Evolutionary conservation across 2,113 vertebrate genomes (phyloP), one percentile per base, ranked within the genome.

Genomic region (Spilogale gracilis): DNA sequence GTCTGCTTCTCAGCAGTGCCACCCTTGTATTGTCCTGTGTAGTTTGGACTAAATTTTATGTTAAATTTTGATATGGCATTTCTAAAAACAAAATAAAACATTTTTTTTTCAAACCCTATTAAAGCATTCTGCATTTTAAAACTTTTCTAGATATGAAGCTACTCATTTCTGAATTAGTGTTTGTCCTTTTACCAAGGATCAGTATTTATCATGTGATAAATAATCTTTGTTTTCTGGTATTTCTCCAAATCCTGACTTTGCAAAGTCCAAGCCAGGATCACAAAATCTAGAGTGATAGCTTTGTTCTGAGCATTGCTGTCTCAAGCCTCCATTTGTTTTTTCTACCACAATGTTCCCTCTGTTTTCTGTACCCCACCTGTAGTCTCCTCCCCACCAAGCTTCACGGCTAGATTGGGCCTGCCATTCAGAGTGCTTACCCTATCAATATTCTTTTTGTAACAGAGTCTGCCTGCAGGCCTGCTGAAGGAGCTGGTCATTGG

Each of bases 101-200:
- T 27, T 60, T 74, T 69, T 91, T 78, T 76, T 52, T 38, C 38
- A 38, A 71, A 58, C 1, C 23, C 25, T 71, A 18, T 38, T 79
- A 71, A 60, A 67, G 30, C n/a, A 95, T 96, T 84, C 73, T 61
- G 12, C n/a, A 80, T 93, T 95, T 69, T 48, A 13, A n/a, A 60
- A 54, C 16, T 91, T 93, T 65, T 5, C 23, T 61, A 82, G 65
- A 11, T 65, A 71, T 45, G 86, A 89, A 67, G 27, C 56, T 61
- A 16, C 25, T 76, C 20, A 18, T 78, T 96, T 21, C 48, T 65
- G 63, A 94, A 58, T 88, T n/a, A 84, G 13, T 83, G 50, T 67
- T 56, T 92, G n/a, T 86, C 16, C 76, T 90, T 92, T 94, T n/a
- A 83, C 50, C 20, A 52, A 94, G 56, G 30, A 14, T 71, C 84